Evolutionary conservation across 2,888 invertebrate genomes (phyloP), one percentile per base, ranked within the genome.

Genomic region (Smittia sp.): DNA sequence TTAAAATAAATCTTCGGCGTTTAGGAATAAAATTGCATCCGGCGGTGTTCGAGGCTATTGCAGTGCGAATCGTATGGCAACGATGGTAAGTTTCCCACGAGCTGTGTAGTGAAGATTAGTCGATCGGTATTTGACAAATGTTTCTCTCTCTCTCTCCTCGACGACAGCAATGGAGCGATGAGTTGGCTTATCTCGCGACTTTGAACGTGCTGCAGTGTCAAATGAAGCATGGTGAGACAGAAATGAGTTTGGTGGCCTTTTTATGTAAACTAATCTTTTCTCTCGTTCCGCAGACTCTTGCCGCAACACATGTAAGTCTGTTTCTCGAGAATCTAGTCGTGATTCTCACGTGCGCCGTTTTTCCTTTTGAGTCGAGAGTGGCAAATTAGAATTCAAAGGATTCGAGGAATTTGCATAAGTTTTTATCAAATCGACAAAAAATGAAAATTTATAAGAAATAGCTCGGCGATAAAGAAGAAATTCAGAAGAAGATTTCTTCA

Each of bases 131-230:
- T n/a, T n/a, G n/a, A n/a, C n/a, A n/a, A n/a, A n/a, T n/a, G n/a
- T 22, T 58, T 18, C 15, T 20, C 20, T 58, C n/a, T 58, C 58
- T 58, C 39, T 58, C 58, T 4, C 3, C 6, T 58, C 9, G 9
- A 18, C 7, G n/a, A 58, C 1, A 58, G 58, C 52, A 69, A 32
- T 73, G 73, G 73, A 27, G 20, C 7, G 65, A 63, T 41, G 73
- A 73, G 15, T 20, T 73, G 13, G 73, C 73, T 4, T 65, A 73
- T 25, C 32, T 73, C 6, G 73, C 73, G 6, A 46, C 32, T 3
- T 41, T 73, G 32, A 73, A 73, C 41, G 73, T 73, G 38, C 63
- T 65, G 24, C 73, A 73, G 22, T 73, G 73, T 25, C 13, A 9
- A 46, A 73, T 73, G 73, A 41, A 18, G 18, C 73, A 73, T 18